Evolutionary conservation across 2,113 vertebrate genomes (phyloP), one percentile per base, ranked within the genome.

Genomic region (Boulengeromyrus knoepffleri): DNA sequence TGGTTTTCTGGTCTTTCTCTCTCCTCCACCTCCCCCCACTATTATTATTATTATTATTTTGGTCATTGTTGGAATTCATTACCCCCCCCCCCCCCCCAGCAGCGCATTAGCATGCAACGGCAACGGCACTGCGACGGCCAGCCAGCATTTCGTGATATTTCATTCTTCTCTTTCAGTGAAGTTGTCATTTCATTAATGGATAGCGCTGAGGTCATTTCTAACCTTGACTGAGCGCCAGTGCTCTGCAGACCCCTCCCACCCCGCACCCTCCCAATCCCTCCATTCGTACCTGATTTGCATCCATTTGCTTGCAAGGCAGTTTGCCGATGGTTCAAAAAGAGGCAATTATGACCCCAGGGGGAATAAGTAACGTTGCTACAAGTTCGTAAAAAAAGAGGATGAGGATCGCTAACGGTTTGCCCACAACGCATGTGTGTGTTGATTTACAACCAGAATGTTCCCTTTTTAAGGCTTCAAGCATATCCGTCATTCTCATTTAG

Each of bases 181-280:
- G 31, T 80, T 83, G 88, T 89, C 47, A 84, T 90, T 90, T 87
- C 58, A 74, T 90, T 90, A 90, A 90, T 90, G 80, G 85, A 90
- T 90, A 90, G 84, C 58, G 58, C 84, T 90, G 84, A 87, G 85
- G 85, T 87, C 89, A 90, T 90, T 90, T 52, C 89, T 90, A 74
- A 90, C 85, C 85, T 90, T 90, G 89, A 70, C 84, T 90, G 58
- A 50, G 53, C 52, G 19, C 84, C 84, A 39, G 2, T n/a, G 19
- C 74, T n/a, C 0, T 27, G 47, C 36, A 45, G 52, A n/a, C 39
- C 74, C 70, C 88, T 39, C 88, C 88, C 39, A 10, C 13, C 52
- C 89, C 56, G 1, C 39, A 1, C 56, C 31, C 21, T 24, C 2
- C 24, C 45, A 70, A 0, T 88, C 58, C 39, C 62, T 88, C 56